A percentile compares a stretch with the other conserved stretches of the same genome.
Evolutionary conservation across 2,888 invertebrate species (phyloP).

Genomic region (Adelognathus sp.): DNA sequence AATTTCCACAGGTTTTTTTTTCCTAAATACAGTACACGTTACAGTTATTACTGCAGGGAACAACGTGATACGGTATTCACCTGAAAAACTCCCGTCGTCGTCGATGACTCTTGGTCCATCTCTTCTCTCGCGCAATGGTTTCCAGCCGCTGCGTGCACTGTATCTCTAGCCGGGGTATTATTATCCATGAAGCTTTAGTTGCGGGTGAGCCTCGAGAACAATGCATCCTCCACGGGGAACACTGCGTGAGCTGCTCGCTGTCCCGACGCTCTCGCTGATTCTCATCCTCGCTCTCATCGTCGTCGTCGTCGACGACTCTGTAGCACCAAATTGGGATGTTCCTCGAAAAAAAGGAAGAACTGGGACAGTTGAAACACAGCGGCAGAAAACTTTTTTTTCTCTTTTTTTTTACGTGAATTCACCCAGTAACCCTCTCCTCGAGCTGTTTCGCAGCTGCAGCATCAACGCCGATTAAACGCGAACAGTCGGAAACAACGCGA

Average conservation of each 20-base stretch:
- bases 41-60: not conserved
- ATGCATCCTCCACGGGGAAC: conserved; percentile 41
- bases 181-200: conserved; percentile 56
- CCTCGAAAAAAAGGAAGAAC: conserved; percentile 51
- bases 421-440: conserved; percentile 11
- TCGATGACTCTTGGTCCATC: conserved; percentile 24
- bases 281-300: conserved; percentile 20
- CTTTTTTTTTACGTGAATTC: conserved; percentile 43
- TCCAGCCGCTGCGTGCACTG: conserved; percentile 53
- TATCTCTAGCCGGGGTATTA: conserved; percentile 50
- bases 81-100: not conserved
- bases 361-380: conserved; percentile 50
- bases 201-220: conserved; percentile 51
- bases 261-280: conserved; percentile 36
- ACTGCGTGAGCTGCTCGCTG: conserved; percentile 11
- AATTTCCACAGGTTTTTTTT: not conserved
- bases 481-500: conserved; percentile 9
- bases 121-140: conserved; percentile 38
- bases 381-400: conserved; percentile 14
- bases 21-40: not conserved
- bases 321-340: conserved; percentile 55
- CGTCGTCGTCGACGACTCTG: conserved; percentile 23
- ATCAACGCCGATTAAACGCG: conserved; percentile 42
- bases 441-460: not conserved
- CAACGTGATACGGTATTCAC: conserved; percentile 1